Conservation (phyloP, 2,797 vertebrate species). For the Ptychobarbus kaznakovi region DNA sequence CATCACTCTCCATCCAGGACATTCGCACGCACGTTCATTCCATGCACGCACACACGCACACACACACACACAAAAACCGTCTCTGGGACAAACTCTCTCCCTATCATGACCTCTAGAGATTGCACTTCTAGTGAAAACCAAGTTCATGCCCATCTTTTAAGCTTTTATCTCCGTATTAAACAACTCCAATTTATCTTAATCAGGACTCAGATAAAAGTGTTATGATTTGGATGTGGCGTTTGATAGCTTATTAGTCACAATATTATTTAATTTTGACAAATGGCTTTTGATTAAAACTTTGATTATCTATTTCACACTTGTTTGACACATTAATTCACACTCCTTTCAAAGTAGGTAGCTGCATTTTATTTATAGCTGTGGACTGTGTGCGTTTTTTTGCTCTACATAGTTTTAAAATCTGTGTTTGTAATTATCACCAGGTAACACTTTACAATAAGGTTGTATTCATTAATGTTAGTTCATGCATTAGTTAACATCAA, state of each 20-base stretch:
- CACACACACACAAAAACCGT: neutral
- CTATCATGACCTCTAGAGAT: constrained; percentile 10
- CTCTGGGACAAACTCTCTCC: neutral
- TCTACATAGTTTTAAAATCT: neutral
- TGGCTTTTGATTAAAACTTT: constrained; percentile 25
- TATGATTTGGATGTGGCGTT: constrained; percentile 28
- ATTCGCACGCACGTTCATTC: no score
- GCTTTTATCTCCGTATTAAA: constrained; percentile 19
- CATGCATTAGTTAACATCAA: no score
- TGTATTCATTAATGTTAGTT: no score
- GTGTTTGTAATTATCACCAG: neutral
- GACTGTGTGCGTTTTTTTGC: neutral
- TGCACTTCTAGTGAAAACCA: constrained; percentile 52
- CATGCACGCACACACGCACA: neutral
- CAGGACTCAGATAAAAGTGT: constrained; percentile 13
- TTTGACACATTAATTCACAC: neutral
- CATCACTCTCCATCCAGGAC: no score
- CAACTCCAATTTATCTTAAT: constrained; percentile 25
- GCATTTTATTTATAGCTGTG: neutral
- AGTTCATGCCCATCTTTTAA: constrained; percentile 23
- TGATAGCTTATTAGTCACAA: constrained; percentile 39
- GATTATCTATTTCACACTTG: constrained; percentile 33
- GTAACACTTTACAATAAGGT: no score
- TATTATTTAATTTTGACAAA: constrained; percentile 39
- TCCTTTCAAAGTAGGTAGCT: constrained; percentile 9